Conservation (phyloP, 2,797 vertebrate genomes). For the Staurois parvus region DNA sequence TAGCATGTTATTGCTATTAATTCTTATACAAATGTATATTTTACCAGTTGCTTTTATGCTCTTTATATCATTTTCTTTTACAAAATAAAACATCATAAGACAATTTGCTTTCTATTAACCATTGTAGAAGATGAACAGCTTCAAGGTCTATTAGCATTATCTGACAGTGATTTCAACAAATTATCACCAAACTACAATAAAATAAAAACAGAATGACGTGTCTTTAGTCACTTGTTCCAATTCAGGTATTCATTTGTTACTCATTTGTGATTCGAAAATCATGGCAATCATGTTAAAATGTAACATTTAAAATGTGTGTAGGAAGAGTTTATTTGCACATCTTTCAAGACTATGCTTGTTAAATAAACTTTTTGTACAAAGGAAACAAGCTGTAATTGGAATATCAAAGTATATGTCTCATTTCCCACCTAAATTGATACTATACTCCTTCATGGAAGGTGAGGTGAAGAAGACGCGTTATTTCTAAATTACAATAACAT, state of each 20-base stretch:
- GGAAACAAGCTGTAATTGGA: neutral
- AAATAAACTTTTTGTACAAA: neutral
- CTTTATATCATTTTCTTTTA: neutral
- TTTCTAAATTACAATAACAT: neutral
- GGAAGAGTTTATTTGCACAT: neutral
- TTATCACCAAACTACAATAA: neutral
- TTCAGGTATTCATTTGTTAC: neutral
- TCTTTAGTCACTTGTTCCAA: neutral
- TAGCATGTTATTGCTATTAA: conserved; percentile 15
- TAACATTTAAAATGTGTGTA: conserved; percentile 1
- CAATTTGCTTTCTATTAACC: neutral
- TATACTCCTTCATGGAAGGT: no score
- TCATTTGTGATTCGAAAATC: neutral
- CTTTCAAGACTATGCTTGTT: neutral
- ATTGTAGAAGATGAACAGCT: conserved; percentile 2
- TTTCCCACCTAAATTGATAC: no score
- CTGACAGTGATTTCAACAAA: neutral
- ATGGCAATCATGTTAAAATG: neutral
- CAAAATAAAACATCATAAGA: neutral
- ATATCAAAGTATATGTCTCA: no score
- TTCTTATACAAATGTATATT: conserved; percentile 1
- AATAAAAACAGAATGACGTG: neutral
- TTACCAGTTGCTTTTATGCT: conserved; percentile 17
- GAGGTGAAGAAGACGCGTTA: neutral
- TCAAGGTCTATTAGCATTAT: neutral